phyloP scores from a whole-genome alignment of 2,888 invertebrate genomes.

The Netelia virgata region DNA sequence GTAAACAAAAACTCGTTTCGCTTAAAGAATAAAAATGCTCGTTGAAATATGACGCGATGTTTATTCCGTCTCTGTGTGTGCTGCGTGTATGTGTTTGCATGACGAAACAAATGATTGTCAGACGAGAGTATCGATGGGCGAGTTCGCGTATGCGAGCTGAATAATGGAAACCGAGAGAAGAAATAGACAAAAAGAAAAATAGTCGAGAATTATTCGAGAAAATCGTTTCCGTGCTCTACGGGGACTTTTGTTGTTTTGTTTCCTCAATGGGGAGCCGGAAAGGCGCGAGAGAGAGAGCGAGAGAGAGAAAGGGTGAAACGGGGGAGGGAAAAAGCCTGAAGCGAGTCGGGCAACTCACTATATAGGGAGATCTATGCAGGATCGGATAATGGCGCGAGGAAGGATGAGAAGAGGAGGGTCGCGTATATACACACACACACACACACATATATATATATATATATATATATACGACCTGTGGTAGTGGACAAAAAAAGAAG shows the following conservation, averaged over 20 bases:
- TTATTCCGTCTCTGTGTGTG: background rate
- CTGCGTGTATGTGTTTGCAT: background rate
- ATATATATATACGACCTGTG: background rate
- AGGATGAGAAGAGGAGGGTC: slow-evolving; percentile 8
- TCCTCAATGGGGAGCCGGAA: slow-evolving; percentile 24
- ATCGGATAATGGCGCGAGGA: slow-evolving; percentile 49
- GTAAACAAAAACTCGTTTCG: background rate
- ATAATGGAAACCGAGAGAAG: slow-evolving; percentile 47
- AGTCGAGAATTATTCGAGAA: slow-evolving; percentile 46
- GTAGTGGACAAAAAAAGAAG: slow-evolving; percentile 35
- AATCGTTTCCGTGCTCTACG: slow-evolving; percentile 38
- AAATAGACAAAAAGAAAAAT: background rate
- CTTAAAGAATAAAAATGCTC: slow-evolving; percentile 8
- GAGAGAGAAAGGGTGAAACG: background rate
- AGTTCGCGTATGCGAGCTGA: slow-evolving; percentile 32
- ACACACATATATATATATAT: background rate
- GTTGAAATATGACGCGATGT: slow-evolving; percentile 14
- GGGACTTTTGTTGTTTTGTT: slow-evolving; percentile 44
- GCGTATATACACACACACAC: slow-evolving; percentile 24
- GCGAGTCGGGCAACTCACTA: slow-evolving; percentile 1
- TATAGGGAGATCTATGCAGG: slow-evolving; percentile 42
- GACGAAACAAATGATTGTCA: slow-evolving; percentile 28
- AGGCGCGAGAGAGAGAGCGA: background rate
- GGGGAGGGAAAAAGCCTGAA: slow-evolving; percentile 9
- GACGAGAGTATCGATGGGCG: slow-evolving; percentile 48